Conservation (phyloP, 2,113 vertebrate species). For the Hypanus sabinus region DNA sequence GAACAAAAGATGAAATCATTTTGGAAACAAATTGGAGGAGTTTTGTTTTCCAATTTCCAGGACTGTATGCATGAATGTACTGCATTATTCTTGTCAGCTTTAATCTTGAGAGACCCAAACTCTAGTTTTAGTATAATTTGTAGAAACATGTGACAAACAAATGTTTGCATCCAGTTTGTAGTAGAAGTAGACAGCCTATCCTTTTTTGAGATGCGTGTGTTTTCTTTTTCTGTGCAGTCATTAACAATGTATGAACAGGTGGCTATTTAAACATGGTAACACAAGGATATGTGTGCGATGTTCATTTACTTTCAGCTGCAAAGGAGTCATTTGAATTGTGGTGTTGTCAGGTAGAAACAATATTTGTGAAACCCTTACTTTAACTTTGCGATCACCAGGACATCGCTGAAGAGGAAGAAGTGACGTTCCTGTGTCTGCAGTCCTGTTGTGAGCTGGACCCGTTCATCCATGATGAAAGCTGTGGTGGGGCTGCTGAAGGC, state of each 20-base stretch:
- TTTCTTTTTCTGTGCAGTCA: not conserved
- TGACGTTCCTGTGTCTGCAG: conserved; percentile 62
- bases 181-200: not conserved
- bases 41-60: not conserved
- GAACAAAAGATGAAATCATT: not conserved
- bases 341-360: not conserved
- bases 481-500: conserved; percentile 53
- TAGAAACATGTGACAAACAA: not conserved
- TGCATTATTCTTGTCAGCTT: not conserved
- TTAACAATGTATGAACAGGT: not conserved
- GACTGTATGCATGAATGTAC: not conserved
- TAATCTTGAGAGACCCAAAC: not conserved
- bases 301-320: not conserved
- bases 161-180: not conserved
- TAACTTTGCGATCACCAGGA: conserved; percentile 62
- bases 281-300: not conserved
- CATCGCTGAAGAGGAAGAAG: conserved; percentile 61
- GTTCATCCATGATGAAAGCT: conserved; percentile 57
- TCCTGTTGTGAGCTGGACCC: conserved; percentile 56
- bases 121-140: not conserved
- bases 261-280: not conserved
- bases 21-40: not conserved
- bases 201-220: not conserved
- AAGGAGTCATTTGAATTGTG: not conserved
- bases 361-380: conserved; percentile 52